phyloP scores from a whole-genome alignment of 2,888 invertebrate genomes.

The Deilephila elpenor region DNA sequence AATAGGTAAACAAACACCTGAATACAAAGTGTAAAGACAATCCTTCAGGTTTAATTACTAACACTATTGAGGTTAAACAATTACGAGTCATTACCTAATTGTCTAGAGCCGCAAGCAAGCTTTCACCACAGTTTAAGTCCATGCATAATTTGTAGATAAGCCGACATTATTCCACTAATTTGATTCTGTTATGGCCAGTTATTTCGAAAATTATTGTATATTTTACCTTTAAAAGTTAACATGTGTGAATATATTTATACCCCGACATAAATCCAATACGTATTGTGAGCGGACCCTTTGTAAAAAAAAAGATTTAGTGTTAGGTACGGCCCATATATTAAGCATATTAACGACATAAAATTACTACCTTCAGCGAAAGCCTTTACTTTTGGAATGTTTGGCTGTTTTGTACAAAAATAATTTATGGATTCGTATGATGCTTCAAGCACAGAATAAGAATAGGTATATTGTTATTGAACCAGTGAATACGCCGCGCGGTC shows the following conservation, averaged over 20 bases:
- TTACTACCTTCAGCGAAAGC: constrained; percentile 21
- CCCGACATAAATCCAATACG: constrained; percentile 7
- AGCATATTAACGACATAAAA: constrained; percentile 24
- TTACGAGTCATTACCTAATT: constrained; percentile 40
- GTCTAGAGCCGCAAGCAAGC: constrained; percentile 42
- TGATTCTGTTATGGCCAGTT: neutral
- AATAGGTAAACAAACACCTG: neutral
- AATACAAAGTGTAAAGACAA: neutral
- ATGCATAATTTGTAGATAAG: constrained; percentile 11
- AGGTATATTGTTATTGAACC: constrained; percentile 51
- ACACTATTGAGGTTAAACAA: constrained; percentile 29
- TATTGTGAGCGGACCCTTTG: constrained; percentile 11
- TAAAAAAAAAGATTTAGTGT: constrained; percentile 12
- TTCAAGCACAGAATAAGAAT: constrained; percentile 42
- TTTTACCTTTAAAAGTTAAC: neutral
- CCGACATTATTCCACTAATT: constrained; percentile 11
- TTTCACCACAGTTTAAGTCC: constrained; percentile 43
- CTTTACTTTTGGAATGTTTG: constrained; percentile 20
- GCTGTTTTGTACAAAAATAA: constrained; percentile 37
- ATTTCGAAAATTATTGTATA: neutral
- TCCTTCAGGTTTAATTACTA: constrained; percentile 34
- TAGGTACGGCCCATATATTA: constrained; percentile 19
- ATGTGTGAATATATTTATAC: constrained; percentile 5
- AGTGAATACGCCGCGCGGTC: constrained; percentile 53
- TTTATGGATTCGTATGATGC: constrained; percentile 39